These are phyloP conservation scores for Hyppa rectilinea DNA, from an alignment of 2,888 invertebrate genomes.

Conservation along the genomic window DNA sequence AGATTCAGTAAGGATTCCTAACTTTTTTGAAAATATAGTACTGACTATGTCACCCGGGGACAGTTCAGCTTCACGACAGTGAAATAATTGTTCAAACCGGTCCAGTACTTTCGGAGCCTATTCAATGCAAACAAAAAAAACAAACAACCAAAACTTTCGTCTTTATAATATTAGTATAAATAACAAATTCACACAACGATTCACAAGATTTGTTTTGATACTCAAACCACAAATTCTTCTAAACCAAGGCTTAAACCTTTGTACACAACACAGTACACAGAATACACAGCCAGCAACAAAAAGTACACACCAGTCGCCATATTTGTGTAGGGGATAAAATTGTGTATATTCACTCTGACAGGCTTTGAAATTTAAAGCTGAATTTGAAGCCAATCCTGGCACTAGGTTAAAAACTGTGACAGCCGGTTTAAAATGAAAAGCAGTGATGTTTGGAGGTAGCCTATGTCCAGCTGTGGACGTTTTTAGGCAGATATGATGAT, in stretches of 20 bases:
- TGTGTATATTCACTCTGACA: constrained; percentile 29
- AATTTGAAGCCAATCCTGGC: constrained; percentile 17
- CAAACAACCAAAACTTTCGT: too few species aligned
- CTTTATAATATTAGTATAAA: too few species aligned
- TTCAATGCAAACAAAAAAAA: too few species aligned
- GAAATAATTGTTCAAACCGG: too few species aligned
- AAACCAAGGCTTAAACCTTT: constrained; percentile 25
- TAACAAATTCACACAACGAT: constrained; percentile 9
- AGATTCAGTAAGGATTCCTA: too few species aligned
- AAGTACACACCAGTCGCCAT: constrained; percentile 26
- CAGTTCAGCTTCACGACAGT: too few species aligned
- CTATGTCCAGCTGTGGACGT: neutral
- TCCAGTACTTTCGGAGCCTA: too few species aligned
- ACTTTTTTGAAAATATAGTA: too few species aligned
- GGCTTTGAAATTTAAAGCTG: constrained; percentile 39
- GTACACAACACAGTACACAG: constrained; percentile 23
- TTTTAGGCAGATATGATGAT: neutral
- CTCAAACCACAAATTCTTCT: constrained; percentile 20
- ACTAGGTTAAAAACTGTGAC: neutral
- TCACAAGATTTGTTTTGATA: constrained; percentile 23
- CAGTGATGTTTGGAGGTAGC: neutral
- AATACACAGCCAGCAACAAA: constrained; percentile 36
- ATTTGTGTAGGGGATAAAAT: constrained; percentile 39
- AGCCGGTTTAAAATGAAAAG: neutral
- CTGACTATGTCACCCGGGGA: too few species aligned